Base-by-base conservation (phyloP, 2,888 invertebrate species). In the Trissolcus japonicus region DNA sequence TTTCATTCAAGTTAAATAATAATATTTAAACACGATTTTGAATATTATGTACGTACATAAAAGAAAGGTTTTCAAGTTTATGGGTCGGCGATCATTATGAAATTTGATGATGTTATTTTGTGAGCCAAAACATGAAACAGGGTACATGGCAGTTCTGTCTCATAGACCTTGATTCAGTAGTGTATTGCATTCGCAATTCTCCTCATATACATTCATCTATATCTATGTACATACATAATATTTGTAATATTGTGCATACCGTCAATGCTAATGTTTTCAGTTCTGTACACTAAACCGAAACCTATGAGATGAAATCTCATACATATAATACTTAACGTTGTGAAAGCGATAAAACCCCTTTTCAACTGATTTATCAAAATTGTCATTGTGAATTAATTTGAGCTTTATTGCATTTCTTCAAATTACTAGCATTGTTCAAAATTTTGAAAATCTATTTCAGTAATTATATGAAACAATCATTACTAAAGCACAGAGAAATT, bases 91-190 rank as follows among this genome's bases (percentile, higher is more conserved):
- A 51, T 51, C 51, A 17, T 51, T 7, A 19, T 51, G 51, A 51
- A 51, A 51, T 51, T 51, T 19, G 51, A 17, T 51, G 51, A 51
- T 51, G 16, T 19, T 17, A 51, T 51, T 51, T 51, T 51, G 51
- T 19, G 51, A 51, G 51, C 51, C 51, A 51, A 51, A 51, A 51
- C 51, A 19, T 21, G 51, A 51, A 51, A 51, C 51, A 17, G 51
- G 51, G 19, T 51, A 17, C 17, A 17, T 51, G 35, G 51, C 51
- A 51, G 19, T 51, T 17, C 51, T 19, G 17, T 19, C 51, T 16
- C 51, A 51, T 51, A 51, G 51, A 51, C 51, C 51, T 51, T 51
- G 51, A 51, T 51, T 51, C 51, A 19, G 51, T 51, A 21, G 19
- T 9, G 19, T 21, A 13, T 51, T 51, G 16, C 51, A 51, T 51